Percentiles rank a stretch among this genome's conserved stretches.
Conservation (phyloP, 2,888 invertebrate genomes). For the Vesta saturnalis region DNA sequence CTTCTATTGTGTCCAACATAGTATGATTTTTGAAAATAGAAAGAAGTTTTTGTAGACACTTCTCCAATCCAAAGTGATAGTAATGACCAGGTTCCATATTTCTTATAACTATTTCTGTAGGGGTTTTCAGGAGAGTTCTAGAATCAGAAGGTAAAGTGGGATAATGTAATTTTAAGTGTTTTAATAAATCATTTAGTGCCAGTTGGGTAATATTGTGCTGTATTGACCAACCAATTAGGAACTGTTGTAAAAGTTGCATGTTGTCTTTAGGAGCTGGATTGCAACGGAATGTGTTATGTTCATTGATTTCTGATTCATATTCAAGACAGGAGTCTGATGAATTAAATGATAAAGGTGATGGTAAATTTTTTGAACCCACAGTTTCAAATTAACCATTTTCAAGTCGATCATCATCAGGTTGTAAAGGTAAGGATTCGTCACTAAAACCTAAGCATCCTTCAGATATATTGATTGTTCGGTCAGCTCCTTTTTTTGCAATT, state of each 20-base stretch:
- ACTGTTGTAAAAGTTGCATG: background rate
- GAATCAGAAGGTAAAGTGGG: background rate
- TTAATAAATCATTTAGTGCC: constrained; percentile 2
- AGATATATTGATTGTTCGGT: constrained; percentile 1
- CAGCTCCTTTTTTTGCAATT: constrained; percentile 2
- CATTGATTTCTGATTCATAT: background rate
- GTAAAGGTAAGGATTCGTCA: constrained; percentile 1
- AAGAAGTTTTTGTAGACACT: background rate
- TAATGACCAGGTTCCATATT: background rate
- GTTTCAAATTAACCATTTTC: background rate
- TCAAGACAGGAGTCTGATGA: background rate
- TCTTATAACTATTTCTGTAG: background rate
- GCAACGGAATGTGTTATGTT: background rate
- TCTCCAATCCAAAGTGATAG: background rate
- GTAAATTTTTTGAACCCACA: background rate
- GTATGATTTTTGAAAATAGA: background rate
- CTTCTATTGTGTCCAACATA: background rate
- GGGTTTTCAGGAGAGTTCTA: constrained; percentile 16
- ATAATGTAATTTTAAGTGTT: background rate
- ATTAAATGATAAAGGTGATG: background rate
- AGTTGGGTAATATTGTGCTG: background rate
- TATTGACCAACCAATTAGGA: constrained; percentile 1
- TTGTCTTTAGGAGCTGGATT: background rate
- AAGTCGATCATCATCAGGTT: background rate
- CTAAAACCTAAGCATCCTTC: background rate